A percentile compares a stretch with the other conserved stretches of the same genome.
phyloP scores from a whole-genome alignment of 2,888 invertebrate species.

The Callyntrura sp. region DNA sequence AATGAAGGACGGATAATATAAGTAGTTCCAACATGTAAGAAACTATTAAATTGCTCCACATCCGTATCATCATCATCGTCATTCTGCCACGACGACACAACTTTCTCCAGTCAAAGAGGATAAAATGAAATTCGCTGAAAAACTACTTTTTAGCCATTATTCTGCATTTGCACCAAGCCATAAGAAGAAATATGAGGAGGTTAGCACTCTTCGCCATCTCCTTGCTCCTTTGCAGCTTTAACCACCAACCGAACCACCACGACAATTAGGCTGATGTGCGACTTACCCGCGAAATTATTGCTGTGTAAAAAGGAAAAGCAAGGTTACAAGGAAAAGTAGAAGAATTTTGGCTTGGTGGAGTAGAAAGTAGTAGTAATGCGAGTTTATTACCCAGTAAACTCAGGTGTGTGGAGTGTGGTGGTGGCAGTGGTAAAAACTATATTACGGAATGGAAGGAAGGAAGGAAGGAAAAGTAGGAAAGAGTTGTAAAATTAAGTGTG shows the following conservation, averaged over 20 bases:
- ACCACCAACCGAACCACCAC: conserved; percentile 33
- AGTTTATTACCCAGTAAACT: conserved; percentile 56
- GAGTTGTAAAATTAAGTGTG: conserved; percentile 56
- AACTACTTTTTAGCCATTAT: conserved; percentile 41
- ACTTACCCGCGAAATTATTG: conserved; percentile 65
- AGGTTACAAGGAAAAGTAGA: background rate
- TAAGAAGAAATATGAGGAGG: conserved; percentile 41
- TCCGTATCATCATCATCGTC: conserved; percentile 3
- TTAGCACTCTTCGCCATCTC: conserved; percentile 43
- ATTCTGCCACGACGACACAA: background rate
- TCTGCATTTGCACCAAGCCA: conserved; percentile 12
- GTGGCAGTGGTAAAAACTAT: background rate
- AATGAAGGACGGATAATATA: background rate
- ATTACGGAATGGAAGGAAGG: background rate
- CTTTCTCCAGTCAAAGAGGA: background rate
- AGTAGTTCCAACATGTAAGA: background rate
- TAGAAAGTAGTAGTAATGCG: background rate
- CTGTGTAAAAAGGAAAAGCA: background rate
- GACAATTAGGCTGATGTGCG: conserved; percentile 67
- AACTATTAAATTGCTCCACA: background rate
- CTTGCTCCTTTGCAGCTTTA: background rate
- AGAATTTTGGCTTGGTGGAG: background rate
- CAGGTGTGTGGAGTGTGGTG: conserved; percentile 59
- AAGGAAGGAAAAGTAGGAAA: conserved; percentile 35
- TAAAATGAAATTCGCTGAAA: conserved; percentile 16